These are phyloP conservation scores for Columba guinea DNA, from an alignment of 2,797 vertebrate genomes.

Conservation along the genomic window DNA sequence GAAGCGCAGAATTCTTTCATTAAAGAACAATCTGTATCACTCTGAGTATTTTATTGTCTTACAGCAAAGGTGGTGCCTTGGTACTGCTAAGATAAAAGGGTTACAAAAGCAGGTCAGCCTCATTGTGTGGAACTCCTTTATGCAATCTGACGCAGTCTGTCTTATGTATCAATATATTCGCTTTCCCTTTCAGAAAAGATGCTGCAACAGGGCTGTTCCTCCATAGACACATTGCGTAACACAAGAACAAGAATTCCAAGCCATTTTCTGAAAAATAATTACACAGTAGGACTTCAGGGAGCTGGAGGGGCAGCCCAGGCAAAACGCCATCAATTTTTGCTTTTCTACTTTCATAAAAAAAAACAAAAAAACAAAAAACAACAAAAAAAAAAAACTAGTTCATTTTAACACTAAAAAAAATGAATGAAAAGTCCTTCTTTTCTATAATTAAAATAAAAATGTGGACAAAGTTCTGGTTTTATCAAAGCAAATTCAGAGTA, in stretches of 20 bases:
- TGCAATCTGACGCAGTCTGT: neutral
- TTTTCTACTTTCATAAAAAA: neutral
- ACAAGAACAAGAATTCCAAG: neutral
- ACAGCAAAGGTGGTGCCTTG: neutral
- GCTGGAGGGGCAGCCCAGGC: neutral
- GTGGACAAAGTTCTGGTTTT: neutral
- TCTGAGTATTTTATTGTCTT: neutral
- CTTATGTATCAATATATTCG: neutral
- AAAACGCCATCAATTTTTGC: neutral
- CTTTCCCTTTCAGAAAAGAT: neutral
- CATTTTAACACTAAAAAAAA: neutral
- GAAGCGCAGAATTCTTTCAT: neutral
- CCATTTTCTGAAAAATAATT: neutral
- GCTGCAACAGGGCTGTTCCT: neutral
- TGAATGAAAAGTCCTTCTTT: neutral
- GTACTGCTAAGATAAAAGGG: neutral
- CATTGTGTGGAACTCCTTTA: neutral
- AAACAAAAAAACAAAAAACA: too few relatives aligned
- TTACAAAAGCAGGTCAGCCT: slow-evolving; percentile 15
- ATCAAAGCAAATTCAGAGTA: neutral
- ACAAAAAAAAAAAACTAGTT: too few relatives aligned
- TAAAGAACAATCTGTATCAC: neutral
- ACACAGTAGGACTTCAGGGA: neutral
- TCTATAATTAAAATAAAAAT: neutral
- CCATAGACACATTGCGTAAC: neutral